Evolutionary conservation across 2,888 invertebrate species (phyloP), one percentile per base, ranked within the genome.

Genomic region (Orchesellides sinensis): DNA sequence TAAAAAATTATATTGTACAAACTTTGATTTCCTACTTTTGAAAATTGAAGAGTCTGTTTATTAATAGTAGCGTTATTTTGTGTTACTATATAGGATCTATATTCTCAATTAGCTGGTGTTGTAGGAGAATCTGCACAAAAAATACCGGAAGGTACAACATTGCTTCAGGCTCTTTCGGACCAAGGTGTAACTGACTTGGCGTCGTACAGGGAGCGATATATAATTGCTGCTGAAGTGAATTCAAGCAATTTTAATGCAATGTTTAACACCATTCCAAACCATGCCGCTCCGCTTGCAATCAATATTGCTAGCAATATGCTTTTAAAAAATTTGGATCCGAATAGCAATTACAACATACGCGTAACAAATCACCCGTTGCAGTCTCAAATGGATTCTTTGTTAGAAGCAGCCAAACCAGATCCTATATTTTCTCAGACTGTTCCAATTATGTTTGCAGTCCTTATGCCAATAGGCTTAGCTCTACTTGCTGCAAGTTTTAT

Each of bases 401-500:
- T 86, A 8, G 87, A 87, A 49, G 80, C 83, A 12, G 85, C 84
- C 49, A 59, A 80, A 59, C 72, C 84, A 5, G 70, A 78, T 45
- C 80, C 83, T 10, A 49, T 77, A 12, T 85, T 83, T 66, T 17
- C 84, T 4, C 66, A 83, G 63, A 74, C 79, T 0, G 81, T 86
- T 75, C 84, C 88, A 14, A 75, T 88, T 5, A 68, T 87, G 40
- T 87, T 87, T 82, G 86, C 84, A 14, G 80, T 83, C 27, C 85
- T 89, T 29, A 68, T 89, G 25, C 87, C 89, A 0, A 82, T 89
- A 14, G 89, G 89, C 0, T 83, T 90, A 17, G 85, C 88, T 0
- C 83, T 89, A 10, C 74, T 89, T 0, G 88, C 89, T 19, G 85
- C 89, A 0, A 88, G 86, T 40, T 89, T 88, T 72, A 86, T 89